phyloP scores from a whole-genome alignment of 2,888 invertebrate genomes.

The Lepidocyrtinus sp. region DNA sequence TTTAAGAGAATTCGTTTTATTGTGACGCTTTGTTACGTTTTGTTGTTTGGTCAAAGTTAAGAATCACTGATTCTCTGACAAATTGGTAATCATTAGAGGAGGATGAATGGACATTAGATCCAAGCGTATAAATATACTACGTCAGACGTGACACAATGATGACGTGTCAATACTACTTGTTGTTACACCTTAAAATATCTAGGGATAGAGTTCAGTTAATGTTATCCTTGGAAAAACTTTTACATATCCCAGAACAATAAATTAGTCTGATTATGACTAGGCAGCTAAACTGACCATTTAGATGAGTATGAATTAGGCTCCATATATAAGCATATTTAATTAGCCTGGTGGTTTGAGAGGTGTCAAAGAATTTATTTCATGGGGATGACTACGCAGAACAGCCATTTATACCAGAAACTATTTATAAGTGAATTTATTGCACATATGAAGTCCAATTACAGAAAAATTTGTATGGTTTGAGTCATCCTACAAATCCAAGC shows the following conservation, averaged over 20 bases:
- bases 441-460: slow-evolving; percentile 5
- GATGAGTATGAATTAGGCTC: too few relatives aligned
- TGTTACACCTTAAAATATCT: background rate
- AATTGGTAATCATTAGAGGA: background rate
- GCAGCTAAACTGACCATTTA: too few relatives aligned
- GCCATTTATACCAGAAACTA: background rate
- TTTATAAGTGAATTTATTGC: background rate
- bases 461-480: background rate
- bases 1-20: background rate
- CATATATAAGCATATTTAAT: slow-evolving; percentile 13
- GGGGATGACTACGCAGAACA: background rate
- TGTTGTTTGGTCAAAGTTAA: background rate
- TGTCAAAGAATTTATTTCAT: background rate
- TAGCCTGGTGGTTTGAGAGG: too few relatives aligned
- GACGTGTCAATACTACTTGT: background rate
- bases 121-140: background rate
- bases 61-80: background rate
- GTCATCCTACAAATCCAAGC: background rate
- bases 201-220: too few relatives aligned
- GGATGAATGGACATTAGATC: background rate
- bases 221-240: too few relatives aligned
- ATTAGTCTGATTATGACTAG: slow-evolving; percentile 6
- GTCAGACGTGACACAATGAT: background rate
- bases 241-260: slow-evolving; percentile 5
- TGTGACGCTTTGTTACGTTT: background rate